Evolutionary conservation across 2,797 vertebrate species (phyloP).

Genomic region (Cygnus olor): DNA sequence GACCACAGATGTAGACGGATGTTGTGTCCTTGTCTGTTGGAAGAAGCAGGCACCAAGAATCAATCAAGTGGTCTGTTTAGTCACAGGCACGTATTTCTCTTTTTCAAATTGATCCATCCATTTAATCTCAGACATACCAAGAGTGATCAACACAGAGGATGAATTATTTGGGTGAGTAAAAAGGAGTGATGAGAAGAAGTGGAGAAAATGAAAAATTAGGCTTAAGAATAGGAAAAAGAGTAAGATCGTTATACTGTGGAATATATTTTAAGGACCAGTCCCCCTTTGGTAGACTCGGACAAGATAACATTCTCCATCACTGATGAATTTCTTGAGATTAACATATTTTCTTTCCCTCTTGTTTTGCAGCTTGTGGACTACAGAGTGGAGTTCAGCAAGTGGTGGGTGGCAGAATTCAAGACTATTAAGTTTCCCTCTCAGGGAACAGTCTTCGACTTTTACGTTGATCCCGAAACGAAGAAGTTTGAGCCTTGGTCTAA

Average conservation of each 20-base stretch:
- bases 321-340: neutral
- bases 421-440: constrained; percentile 95
- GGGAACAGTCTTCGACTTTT: constrained; percentile 94
- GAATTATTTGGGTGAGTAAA: constrained; percentile 54
- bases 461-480: constrained; percentile 90
- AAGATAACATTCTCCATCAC: neutral
- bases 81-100: constrained; percentile 47
- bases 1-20: constrained; percentile 31
- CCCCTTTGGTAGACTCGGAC: neutral
- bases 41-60: constrained; percentile 17
- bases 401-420: constrained; percentile 96
- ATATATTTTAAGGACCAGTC: neutral
- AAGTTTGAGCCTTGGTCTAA: constrained; percentile 95
- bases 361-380: constrained; percentile 88
- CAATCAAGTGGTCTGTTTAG: constrained; percentile 51
- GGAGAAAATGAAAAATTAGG: constrained; percentile 23
- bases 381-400: constrained; percentile 95
- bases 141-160: constrained; percentile 50
- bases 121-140: constrained; percentile 14
- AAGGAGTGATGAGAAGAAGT: constrained; percentile 15
- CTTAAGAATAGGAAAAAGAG: constrained; percentile 23
- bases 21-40: constrained; percentile 56
- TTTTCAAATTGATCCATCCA: constrained; percentile 43
- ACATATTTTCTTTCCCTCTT: neutral
- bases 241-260: neutral